Conservation (phyloP, 2,113 vertebrate species). For the Mustela nigripes region DNA sequence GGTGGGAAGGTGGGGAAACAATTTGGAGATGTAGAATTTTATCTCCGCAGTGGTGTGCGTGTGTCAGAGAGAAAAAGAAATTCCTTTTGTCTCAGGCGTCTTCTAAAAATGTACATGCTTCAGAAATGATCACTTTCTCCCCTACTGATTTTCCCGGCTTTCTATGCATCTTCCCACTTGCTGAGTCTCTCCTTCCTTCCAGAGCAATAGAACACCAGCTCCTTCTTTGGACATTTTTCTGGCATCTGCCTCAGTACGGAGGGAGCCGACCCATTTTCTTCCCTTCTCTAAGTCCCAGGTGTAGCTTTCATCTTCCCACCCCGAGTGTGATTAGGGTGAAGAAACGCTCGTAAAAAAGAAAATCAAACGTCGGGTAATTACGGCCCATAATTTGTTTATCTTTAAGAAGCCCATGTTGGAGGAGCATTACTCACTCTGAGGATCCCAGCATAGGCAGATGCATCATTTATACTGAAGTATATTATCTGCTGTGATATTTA, state of each 20-base stretch:
- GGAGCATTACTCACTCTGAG: slow-evolving; percentile 68
- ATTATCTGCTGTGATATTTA: slow-evolving; percentile 78
- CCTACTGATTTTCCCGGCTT: not conserved
- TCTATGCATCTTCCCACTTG: not conserved
- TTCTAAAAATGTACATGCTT: not conserved
- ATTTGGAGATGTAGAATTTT: not conserved
- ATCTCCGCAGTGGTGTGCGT: not conserved
- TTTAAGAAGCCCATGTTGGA: slow-evolving; percentile 59
- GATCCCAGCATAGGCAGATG: slow-evolving; percentile 68
- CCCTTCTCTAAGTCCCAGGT: not conserved
- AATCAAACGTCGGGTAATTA: slow-evolving; percentile 74
- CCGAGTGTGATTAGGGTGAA: slow-evolving; percentile 59
- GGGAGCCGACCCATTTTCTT: not conserved
- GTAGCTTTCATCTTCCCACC: slow-evolving; percentile 24
- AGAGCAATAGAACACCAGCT: not conserved
- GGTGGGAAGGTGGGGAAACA: not conserved
- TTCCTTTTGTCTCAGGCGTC: not conserved
- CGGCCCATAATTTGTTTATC: slow-evolving; percentile 73
- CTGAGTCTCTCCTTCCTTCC: not conserved
- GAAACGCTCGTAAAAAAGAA: slow-evolving; percentile 55
- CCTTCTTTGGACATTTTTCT: not conserved
- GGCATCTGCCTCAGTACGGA: not conserved
- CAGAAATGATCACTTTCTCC: not conserved
- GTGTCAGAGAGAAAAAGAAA: not conserved
- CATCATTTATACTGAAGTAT: slow-evolving; percentile 78